phyloP scores from a whole-genome alignment of 2,888 invertebrate species.

The Conus canariensis region DNA sequence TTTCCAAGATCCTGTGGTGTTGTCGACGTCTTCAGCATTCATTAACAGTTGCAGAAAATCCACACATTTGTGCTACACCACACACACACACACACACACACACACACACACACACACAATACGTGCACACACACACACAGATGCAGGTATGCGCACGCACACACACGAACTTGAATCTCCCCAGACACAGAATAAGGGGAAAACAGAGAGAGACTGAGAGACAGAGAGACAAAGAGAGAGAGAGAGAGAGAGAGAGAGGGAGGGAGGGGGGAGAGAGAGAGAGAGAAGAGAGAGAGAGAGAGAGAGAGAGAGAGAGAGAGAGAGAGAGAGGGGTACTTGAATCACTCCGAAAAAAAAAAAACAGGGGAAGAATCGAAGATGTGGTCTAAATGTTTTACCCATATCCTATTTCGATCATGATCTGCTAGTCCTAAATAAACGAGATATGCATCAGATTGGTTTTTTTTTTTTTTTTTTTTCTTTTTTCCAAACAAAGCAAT shows the following conservation, averaged over 20 bases:
- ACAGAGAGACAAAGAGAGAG: not conserved
- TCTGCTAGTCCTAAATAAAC: no score
- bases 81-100: slow-evolving; percentile 22
- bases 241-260: not conserved
- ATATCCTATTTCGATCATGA: no score
- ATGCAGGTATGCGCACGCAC: not conserved
- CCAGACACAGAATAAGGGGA: not conserved
- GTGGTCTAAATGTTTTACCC: no score
- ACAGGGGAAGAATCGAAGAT: no score
- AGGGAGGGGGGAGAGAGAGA: not conserved
- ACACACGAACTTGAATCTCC: not conserved
- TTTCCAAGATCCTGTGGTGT: not conserved
- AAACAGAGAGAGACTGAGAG: not conserved
- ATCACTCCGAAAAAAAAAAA: no score
- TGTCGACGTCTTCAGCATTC: not conserved
- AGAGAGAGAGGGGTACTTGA: not conserved
- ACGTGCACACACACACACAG: not conserved
- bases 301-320: not conserved
- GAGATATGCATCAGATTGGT: no score
- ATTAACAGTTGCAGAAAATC: not conserved
- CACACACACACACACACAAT: slow-evolving; percentile 10
- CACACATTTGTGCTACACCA: not conserved
- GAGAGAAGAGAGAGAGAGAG: not conserved
- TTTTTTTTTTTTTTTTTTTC: no score
- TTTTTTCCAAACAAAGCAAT: no score